Conservation (phyloP, 1,140 invertebrate species). For the Aphidius ervi region DNA sequence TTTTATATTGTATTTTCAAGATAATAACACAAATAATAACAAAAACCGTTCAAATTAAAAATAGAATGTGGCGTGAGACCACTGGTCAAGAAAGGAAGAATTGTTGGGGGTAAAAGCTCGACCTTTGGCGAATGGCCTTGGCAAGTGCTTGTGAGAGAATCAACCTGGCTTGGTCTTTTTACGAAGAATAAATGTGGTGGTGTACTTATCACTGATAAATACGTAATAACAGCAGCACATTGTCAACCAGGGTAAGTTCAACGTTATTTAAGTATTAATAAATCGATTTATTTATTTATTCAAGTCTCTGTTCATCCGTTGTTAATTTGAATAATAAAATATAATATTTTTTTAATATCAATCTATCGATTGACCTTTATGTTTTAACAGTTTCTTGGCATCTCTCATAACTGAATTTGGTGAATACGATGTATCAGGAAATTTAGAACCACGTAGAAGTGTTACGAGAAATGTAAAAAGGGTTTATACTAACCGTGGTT, state of each 20-base stretch:
- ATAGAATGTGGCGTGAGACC: constrained; percentile 84
- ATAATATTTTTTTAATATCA: not conserved
- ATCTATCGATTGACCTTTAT: constrained; percentile 3
- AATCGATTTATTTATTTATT: constrained; percentile 2
- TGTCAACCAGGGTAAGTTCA: constrained; percentile 82
- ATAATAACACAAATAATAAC: not conserved
- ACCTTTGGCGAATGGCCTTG: constrained; percentile 88
- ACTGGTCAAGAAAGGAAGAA: constrained; percentile 72
- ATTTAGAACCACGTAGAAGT: constrained; percentile 71
- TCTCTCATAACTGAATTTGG: constrained; percentile 87
- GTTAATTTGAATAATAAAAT: not conserved
- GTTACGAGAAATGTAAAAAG: constrained; percentile 78
- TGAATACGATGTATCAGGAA: constrained; percentile 83
- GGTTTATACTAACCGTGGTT: constrained; percentile 84
- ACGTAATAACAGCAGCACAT: constrained; percentile 88
- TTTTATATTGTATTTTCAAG: not conserved
- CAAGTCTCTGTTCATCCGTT: not conserved
- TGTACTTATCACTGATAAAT: constrained; percentile 79
- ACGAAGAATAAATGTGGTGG: constrained; percentile 96
- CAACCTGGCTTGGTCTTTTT: constrained; percentile 88
- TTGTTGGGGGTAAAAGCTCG: constrained; percentile 85
- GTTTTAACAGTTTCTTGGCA: constrained; percentile 69
- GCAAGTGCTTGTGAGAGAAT: constrained; percentile 88
- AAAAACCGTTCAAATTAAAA: constrained; percentile 13
- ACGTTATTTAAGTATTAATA: not conserved